Evolutionary conservation across 2,888 invertebrate species (phyloP), one percentile per base, ranked within the genome.

Genomic region (Plemyria rubiginata): DNA sequence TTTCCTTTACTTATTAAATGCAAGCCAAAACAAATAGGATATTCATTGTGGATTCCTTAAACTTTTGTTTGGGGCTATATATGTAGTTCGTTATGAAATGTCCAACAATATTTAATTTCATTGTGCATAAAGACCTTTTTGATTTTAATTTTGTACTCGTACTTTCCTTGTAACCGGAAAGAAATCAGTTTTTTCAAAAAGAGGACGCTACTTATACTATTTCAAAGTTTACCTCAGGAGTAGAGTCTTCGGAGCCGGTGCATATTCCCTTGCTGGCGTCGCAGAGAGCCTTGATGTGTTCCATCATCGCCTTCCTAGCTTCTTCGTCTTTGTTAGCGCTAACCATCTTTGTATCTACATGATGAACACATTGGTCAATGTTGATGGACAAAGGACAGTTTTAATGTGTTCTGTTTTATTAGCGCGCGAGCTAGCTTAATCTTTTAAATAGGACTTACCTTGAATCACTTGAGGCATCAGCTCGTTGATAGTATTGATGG

Each of bases 381-480:
- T 3, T 11, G 3, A 9, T 9, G 16, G 4, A 45, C 13, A 45
- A 3, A 22, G 1, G 22, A 22, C 22, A 22, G 1, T 22, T 22
- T 22, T 22, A 22, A n/a, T n/a, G n/a, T n/a, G n/a, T n/a, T n/a
- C n/a, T n/a, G n/a, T n/a, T n/a, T n/a, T n/a, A n/a, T n/a, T n/a
- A 32, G 32, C 6, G 6, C 32, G 32, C 0, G 32, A 32, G 32
- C 5, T 32, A 32, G 32, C 6, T 41, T n/a, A n/a, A 5, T n/a
- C 6, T n/a, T 8, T 6, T 8, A 45, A 8, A 40, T n/a, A 28
- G 6, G 29, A 4, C 0, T 74, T 65, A 87, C 89, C 89, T 70
- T 77, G 76, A 2, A 82, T 72, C 3, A 88, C 72, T n/a, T 76
- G 77, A 0, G 88, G 85, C 66, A 85, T 74, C 43, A 84, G 62